phyloP scores from a whole-genome alignment of 1,140 invertebrate species.

The Parasteatoda tepidariorum region DNA sequence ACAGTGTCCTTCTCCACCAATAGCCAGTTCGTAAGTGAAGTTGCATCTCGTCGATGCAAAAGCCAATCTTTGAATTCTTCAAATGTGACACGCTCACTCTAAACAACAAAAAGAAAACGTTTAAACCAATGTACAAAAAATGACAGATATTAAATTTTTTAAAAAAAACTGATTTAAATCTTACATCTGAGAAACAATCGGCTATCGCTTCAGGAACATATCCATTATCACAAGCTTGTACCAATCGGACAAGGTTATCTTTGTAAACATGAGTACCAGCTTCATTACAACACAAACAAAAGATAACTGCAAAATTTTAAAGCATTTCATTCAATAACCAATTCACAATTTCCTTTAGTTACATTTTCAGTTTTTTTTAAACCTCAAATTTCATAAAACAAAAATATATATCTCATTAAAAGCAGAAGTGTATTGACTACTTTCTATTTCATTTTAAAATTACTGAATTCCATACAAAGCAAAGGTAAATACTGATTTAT shows the following conservation, averaged over 20 bases:
- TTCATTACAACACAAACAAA: conserved; percentile 87
- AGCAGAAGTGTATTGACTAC: no score
- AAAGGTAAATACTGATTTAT: no score
- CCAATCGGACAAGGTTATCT: conserved; percentile 78
- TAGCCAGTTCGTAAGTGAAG: conserved; percentile 84
- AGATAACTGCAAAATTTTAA: conserved; percentile 80
- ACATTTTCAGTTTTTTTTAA: no score
- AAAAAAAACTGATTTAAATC: conserved; percentile 33
- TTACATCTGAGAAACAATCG: conserved; percentile 72
- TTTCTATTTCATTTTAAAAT: no score
- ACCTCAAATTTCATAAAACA: no score
- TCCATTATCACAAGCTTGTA: conserved; percentile 73
- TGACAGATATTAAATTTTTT: not conserved
- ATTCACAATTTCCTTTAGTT: no score
- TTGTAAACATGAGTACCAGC: conserved; percentile 79
- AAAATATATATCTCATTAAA: no score
- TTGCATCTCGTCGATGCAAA: conserved; percentile 78
- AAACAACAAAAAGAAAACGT: conserved; percentile 11
- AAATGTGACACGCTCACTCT: conserved; percentile 75
- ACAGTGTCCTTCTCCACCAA: conserved; percentile 76
- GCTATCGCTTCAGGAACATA: conserved; percentile 70
- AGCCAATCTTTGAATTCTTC: conserved; percentile 82
- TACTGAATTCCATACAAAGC: no score
- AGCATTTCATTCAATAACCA: no score
- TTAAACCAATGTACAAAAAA: not conserved